Base-by-base conservation (phyloP, 2,888 invertebrate genomes). In the Nycteola revayana region DNA sequence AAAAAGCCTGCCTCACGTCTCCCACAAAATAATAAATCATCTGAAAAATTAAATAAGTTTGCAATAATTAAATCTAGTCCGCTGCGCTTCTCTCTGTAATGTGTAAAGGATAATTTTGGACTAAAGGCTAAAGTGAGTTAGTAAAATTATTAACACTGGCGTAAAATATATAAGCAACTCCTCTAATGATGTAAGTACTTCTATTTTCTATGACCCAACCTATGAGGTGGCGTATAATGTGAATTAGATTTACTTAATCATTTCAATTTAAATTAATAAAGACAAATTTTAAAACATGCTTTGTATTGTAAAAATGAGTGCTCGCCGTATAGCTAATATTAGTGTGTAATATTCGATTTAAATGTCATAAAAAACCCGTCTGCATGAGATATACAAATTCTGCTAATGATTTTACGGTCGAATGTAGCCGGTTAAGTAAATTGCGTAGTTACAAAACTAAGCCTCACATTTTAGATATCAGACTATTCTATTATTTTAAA, bases 11-110 rank as follows among this genome's bases (percentile, higher is more conserved):
- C 69, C 69, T 69, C 60, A 59, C 41, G 69, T 50, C 75, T 58
- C 73, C 75, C 59, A 73, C 71, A 60, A 65, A 61, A 65, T 60
- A 66, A 64, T 49, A 66, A 54, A 60, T 66, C 37, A 76, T 76
- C 77, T 77, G 77, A 76, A 76, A 77, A 75, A 75, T 57, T 70
- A 73, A 75, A 66, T 60, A 65, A 63, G 66, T 60, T 64, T 68
- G 66, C 66, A 66, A 68, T 66, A 64, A 68, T 58, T 57, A 57
- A 49, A 55, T 49, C 49, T 53, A 33, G 42, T 38, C 42, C 61
- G 60, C 21, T 37, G 41, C 34, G 32, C 25, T 37, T 32, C 22
- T 14, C 24, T 25, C 27, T 34, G 4, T 32, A 26, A 34, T 38
- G 54, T 37, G 35, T 49, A 37, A 41, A 36, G 18, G 18, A 1